Base-by-base conservation (phyloP, 1,140 invertebrate species). In the Laodelphax striatellus region DNA sequence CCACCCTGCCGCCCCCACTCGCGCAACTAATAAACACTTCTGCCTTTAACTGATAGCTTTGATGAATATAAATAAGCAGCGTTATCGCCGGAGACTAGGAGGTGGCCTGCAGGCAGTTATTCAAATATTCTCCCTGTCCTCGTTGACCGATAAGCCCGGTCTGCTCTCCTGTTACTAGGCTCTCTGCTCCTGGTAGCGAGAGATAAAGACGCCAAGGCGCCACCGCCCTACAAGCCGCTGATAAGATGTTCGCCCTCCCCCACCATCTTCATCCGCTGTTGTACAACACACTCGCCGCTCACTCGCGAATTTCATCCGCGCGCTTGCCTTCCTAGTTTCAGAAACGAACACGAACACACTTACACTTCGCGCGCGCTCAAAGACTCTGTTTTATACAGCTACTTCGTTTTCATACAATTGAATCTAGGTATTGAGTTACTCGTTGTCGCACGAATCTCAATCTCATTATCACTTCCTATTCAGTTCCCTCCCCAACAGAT, bases 41-140 rank as follows among this genome's bases (percentile, higher is more conserved):
- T 50, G 46, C 46, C 21, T 50, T 22, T 22, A 50, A 50, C 46
- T 50, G 46, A 50, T 50, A 50, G 46, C 46, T 50, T 50, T 50
- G 46, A 50, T 50, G 46, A 50, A 50, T 50, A 50, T 50, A 50
- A 50, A 50, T 50, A 50, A 50, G 46, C 21, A 50, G 46, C 46
- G 16, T 50, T 50, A 50, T 50, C 46, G 46, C 6, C 34, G 34
- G 4, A 5, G 34, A 38, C 34, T 50, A 50, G 46, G 46, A 50
- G 46, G 46, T 50, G 16, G 46, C 46, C 46, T 50, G 46, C 46
- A 50, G 46, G 46, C 46, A 19, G 46, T 50, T 50, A 50, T 50
- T 50, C 46, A 50, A 50, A 50, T 50, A 50, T 50, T 50, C 46
- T 50, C 16, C 16, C 21, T 50, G 46, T 19, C 46, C 46, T 50